Evolutionary conservation across 2,797 vertebrate genomes (phyloP).

Genomic region (Rhodeus uyekii): DNA sequence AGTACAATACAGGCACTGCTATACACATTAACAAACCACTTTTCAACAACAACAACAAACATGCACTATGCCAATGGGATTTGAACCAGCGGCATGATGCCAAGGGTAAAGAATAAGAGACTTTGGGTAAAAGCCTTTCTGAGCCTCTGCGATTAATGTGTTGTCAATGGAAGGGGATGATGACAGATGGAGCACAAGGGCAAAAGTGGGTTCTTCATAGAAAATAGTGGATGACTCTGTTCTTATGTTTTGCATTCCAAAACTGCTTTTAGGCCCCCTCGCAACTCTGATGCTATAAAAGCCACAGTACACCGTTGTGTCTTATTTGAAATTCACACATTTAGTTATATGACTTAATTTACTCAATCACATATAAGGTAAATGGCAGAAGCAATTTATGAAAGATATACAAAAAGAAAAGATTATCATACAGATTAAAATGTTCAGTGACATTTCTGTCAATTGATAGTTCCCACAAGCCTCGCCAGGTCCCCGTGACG

Average conservation of each 20-base stretch:
- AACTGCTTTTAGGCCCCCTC: conserved; percentile 27
- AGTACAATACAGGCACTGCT: conserved; percentile 34
- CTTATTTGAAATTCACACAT: conserved; percentile 58
- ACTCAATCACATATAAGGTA: too few species aligned
- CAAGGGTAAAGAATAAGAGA: conserved; percentile 14
- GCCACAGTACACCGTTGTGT: not conserved
- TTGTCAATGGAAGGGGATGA: conserved; percentile 32
- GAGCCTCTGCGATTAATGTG: conserved; percentile 33
- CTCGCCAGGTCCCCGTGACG: too few species aligned
- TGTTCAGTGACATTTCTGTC: too few species aligned
- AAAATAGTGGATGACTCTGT: conserved; percentile 18
- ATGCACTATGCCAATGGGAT: conserved; percentile 15
- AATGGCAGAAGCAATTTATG: too few species aligned
- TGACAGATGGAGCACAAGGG: conserved; percentile 36
- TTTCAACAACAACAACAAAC: conserved; percentile 39
- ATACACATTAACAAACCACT: conserved; percentile 38
- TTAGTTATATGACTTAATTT: too few species aligned
- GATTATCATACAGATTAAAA: too few species aligned
- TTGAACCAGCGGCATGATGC: conserved; percentile 4
- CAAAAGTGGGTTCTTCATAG: conserved; percentile 37
- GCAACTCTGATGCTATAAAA: conserved; percentile 18
- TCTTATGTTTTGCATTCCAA: conserved; percentile 13
- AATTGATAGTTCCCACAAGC: too few species aligned
- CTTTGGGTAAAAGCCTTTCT: conserved; percentile 37
- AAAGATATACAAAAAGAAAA: too few species aligned